Conservation (phyloP, 2,113 vertebrate species). For the Forbesichthys agassizii region DNA sequence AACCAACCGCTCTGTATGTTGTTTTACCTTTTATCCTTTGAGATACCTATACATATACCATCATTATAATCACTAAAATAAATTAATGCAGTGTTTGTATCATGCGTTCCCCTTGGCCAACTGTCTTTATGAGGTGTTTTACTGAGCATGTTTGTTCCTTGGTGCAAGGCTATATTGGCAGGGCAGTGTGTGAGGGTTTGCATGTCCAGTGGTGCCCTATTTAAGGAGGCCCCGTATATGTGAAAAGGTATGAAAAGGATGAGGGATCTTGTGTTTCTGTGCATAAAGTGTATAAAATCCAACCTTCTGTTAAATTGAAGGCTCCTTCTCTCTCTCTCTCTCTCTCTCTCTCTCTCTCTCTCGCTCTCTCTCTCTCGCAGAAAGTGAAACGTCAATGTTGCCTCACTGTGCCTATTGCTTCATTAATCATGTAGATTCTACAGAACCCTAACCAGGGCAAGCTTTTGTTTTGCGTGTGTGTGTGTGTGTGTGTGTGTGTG, state of each 20-base stretch:
- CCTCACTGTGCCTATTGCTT: constrained; percentile 46
- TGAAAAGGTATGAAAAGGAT: constrained; percentile 1
- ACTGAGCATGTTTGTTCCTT: neutral
- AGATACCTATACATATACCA: no score
- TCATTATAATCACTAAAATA: no score
- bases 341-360: neutral
- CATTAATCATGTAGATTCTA: constrained; percentile 69
- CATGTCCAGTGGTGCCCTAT: constrained; percentile 29
- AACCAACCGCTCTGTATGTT: neutral
- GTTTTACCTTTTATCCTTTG: no score
- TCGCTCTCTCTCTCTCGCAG: constrained; percentile 24
- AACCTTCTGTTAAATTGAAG: neutral
- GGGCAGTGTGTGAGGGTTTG: neutral
- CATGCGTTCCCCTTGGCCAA: no score
- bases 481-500: constrained; percentile 26
- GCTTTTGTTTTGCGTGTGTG: constrained; percentile 47
- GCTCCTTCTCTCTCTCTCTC: neutral
- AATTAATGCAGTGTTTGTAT: no score
- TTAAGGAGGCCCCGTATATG: constrained; percentile 19
- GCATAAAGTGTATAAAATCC: constrained; percentile 10
- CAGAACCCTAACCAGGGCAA: constrained; percentile 57
- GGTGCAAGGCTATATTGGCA: neutral
- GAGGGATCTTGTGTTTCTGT: constrained; percentile 48
- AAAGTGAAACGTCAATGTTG: constrained; percentile 73
- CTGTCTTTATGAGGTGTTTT: no score